Evolutionary conservation across 2,888 invertebrate species (phyloP), one percentile per base, ranked within the genome.

Genomic region (Odontothrips loti): DNA sequence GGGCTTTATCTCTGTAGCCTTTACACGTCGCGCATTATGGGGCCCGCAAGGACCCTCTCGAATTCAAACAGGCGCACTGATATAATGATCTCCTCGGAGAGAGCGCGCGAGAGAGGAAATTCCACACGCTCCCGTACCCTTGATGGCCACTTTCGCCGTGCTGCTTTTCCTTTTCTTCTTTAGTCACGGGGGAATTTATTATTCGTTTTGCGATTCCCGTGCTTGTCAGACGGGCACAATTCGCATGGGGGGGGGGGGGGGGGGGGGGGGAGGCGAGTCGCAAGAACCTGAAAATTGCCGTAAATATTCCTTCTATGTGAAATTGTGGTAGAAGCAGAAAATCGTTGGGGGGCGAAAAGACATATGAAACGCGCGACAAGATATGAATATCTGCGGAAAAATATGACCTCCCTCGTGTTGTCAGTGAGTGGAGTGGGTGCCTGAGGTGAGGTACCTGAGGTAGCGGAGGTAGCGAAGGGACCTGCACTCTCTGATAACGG

Each of bases 11-110:
- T 51, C 51, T 51, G 51, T 51, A 17, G 51, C 51, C 51, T 51
- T 43, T 51, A 51, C 68, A 23, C 68, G 68, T 68, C 23, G 20
- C 23, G 68, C 68, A 23, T 68, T 23, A 68, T 68, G 68, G 23
- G 68, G 68, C 68, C 68, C 68, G 68, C 23, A 68, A 68, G 68
- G 68, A 68, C 51, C 51, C 51, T 51, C 51, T 51, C 68, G 23
- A 23, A 68, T 68, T 68, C 68, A 68, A 68, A 68, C 68, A 68
- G 68, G 68, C 68, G 68, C 23, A 23, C 23, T 23, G 23, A 23
- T 23, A 68, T 68, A 68, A 68, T 68, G 68, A 68, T 23, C 68
- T 68, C 68, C 68, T 9, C 11, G 68, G n/a, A 68, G 68, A 23
- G 68, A 20, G 23, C n/a, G 23, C 20, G 23, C 15, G 51, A 51